Base-by-base conservation (phyloP, 2,888 invertebrate species). In the Apamea monoglypha region DNA sequence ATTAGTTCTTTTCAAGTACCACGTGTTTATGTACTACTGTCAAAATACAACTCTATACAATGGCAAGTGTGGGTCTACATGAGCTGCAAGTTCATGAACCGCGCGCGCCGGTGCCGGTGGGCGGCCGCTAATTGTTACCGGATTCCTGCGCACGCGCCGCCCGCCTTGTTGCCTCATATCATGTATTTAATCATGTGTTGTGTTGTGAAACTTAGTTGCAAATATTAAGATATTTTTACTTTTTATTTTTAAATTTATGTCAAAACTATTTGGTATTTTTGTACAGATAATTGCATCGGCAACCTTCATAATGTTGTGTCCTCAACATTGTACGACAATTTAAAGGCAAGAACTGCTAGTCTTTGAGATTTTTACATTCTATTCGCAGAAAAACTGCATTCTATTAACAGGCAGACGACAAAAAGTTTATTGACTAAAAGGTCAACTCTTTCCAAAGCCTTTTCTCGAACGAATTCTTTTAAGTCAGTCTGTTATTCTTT, bases 71-170 rank as follows among this genome's bases (percentile, higher is more conserved):
- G 84, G 85, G 80, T 47, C n/a, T 71, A 56, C 36, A 70, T 76
- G 50, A 77, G 63, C 16, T 47, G 85, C 89, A 93, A 94, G 92
- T 93, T 92, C 92, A 91, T 81, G 89, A 90, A 90, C 91, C 89
- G 91, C 90, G 61, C 83, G 91, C 91, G 88, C 90, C 83, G 91
- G n/a, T 90, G 88, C 90, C 81, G 36, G 95, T 95, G 91, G 96
- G 95, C 91, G 93, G 90, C 79, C 76, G 89, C 88, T 94, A 94
- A 94, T 93, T 91, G 92, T 92, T 94, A 89, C 95, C 95, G 96
- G 95, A 95, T 95, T 95, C 95, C 93, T 89, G 87, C 89, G 76
- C 75, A 10, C 78, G 84, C 88, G 88, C 87, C 87, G 83, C 78
- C 78, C 73, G 82, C 74, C 88, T 79, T 67, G 44, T 83, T 61